Evolutionary conservation across 2,888 invertebrate species (phyloP), one percentile per base, ranked within the genome.

Genomic region (Amphipoea oculea): DNA sequence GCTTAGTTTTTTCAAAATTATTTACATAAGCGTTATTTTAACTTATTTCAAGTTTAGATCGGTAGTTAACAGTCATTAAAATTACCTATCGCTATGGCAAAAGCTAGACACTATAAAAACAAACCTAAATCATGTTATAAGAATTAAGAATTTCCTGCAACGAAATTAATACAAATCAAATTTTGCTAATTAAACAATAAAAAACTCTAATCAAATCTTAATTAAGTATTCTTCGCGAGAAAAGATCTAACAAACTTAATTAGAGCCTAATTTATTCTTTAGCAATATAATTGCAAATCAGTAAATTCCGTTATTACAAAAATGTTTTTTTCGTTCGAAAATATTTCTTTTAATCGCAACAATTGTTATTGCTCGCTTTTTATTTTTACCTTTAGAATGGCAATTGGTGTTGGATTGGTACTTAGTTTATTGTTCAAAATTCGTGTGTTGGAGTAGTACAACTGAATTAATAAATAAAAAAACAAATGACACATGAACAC

Each of bases 221-320:
- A 73, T 79, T 60, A 73, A 51, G 36, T 69, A 72, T 63, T 72
- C 68, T 73, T 80, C 5, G 29, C 36, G 36, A 72, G 54, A 57
- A 45, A 69, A 63, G 57, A 79, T 83, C 57, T 74, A 65, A 63
- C n/a, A 65, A 79, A 78, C 36, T 69, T 54, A 78, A 84, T 83
- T 79, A 68, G 40, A 42, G 40, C 20, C 40, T 74, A 62, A 84
- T 83, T 81, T 78, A 72, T 80, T 84, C 45, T 54, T 54, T 7
- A 45, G 68, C 60, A 83, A 73, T 73, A 54, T 78, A 83, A 83
- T 83, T 65, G 60, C 71, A 80, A 82, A 63, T 73, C 68, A 75
- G 71, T 80, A 60, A 72, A 45, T 72, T 74, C 60, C 63, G 29
- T 60, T 48, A 29, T 7, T 1, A 78, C 14, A 68, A 40, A 73